These are phyloP conservation scores for Ranitomeya imitator DNA, from an alignment of 2,113 vertebrate genomes.

Conservation along the genomic window DNA sequence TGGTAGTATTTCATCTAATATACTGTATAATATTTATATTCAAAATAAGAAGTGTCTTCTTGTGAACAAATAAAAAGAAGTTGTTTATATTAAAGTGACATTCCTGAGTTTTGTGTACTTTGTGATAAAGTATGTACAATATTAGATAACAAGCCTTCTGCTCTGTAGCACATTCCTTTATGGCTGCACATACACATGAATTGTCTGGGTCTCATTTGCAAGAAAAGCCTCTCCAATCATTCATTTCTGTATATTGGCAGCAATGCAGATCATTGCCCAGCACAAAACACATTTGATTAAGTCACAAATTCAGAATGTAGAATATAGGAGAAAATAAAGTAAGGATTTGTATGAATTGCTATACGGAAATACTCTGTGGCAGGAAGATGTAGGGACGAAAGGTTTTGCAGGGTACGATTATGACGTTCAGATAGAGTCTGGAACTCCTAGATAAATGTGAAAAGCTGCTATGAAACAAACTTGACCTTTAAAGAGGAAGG, in stretches of 20 bases:
- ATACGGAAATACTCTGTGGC: not conserved
- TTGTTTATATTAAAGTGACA: too few relatives aligned
- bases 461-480: constrained; percentile 59
- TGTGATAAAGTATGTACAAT: too few relatives aligned
- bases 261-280: not conserved
- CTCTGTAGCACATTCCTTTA: too few relatives aligned
- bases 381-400: constrained; percentile 22
- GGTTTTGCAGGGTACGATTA: constrained; percentile 32
- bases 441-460: constrained; percentile 48
- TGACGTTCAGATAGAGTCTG: constrained; percentile 42
- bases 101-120: too few relatives aligned
- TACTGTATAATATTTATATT: too few relatives aligned
- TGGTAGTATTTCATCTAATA: too few relatives aligned
- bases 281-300: not conserved
- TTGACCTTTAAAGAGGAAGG: constrained; percentile 74
- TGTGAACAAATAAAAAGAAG: too few relatives aligned
- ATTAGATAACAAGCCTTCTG: too few relatives aligned
- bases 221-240: not conserved
- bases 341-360: not conserved
- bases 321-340: constrained; percentile 8
- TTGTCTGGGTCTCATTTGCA: not conserved
- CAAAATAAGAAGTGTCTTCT: too few relatives aligned
- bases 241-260: not conserved
- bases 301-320: not conserved
- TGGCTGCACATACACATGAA: not conserved